Evolutionary conservation across 2,113 vertebrate species (phyloP), one percentile per base, ranked within the genome.

Genomic region (Protomyctophum bolini): DNA sequence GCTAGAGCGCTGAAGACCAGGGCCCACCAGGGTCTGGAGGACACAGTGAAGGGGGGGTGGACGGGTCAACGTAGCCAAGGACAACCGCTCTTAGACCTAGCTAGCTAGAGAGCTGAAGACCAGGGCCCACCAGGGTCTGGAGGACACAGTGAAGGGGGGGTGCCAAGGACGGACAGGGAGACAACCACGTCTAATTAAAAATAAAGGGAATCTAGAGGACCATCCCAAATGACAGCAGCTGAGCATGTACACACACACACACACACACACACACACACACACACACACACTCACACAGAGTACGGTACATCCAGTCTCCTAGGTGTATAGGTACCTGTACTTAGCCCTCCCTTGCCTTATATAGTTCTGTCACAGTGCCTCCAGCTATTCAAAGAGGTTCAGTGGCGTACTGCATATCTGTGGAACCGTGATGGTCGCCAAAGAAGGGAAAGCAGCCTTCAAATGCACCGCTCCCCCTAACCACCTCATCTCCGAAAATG

Each of bases 51-150:
- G 64, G 49, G 56, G 64, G 49, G 56, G 63, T 55, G 82, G 63
- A 48, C 47, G 21, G 49, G 65, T 67, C 58, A 66, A 58, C 55
- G 57, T 99, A 75, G 94, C 95, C n/a, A 98, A 97, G 81, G 96
- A 98, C 90, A 97, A 97, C 89, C 94, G 96, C 78, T 98, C 97
- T 60, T 99, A 96, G 89, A 56, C 70, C 8, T 64, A 45, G 49
- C 75, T 15, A 46, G 70, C 49, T 47, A 6, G 54, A 55, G 49
- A 66, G 63, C 67, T n/a, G 49, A 8, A 64, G 68, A 8, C 28
- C 4, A 54, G 61, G 60, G 56, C 11, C 41, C 5, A 47, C 50
- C 7, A 48, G 11, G 62, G 59, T 49, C 61, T 7, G 73, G 77
- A 86, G 77, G 85, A 83, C 69, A 63, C 64, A 3, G 54, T 79